Evolutionary conservation across 2,888 invertebrate species (phyloP), one percentile per base, ranked within the genome.

Genomic region (Erynnis tages): DNA sequence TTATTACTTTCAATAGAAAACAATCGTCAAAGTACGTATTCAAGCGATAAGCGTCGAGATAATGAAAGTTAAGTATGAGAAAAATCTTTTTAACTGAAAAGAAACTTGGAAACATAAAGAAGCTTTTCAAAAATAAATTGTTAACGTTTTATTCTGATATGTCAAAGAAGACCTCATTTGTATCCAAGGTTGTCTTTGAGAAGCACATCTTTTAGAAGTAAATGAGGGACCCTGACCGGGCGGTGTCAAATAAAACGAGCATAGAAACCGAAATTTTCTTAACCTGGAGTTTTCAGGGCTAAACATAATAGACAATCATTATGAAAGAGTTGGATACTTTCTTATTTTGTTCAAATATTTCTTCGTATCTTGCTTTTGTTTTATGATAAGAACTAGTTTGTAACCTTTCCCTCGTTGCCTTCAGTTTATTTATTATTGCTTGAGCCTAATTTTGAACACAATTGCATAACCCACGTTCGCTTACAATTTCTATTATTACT

Each of bases 171-270:
- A 32, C 40, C 40, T 40, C 48, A 32, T 48, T 48, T 48, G 13
- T 32, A 23, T 16, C 30, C 48, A 48, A 48, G 48, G 48, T 23
- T 38, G 32, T 48, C 32, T 40, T 48, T 48, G 38, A 48, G 14
- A 40, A 40, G 32, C 44, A 40, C 32, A 40, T 23, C 32, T 40
- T 49, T 49, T 17, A 40, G 34, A 16, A 23, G 14, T 49, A 49
- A 49, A 49, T 41, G 49, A 49, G 41, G 13, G 25, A 49, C 49
- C 49, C 41, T 49, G 49, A 49, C 49, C 49, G 41, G 40, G 29
- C 17, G 23, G 16, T 7, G 17, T 23, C 40, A 27, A 48, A 41
- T 25, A 25, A 48, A 13, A 27, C 17, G 16, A 14, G 23, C n/a
- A 49, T 25, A 49, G 40, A 32, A 17, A 25, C 23, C 11, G 32